These are phyloP conservation scores for Iphiclides podalirius DNA, from an alignment of 2,888 invertebrate species.

Conservation along the genomic window DNA sequence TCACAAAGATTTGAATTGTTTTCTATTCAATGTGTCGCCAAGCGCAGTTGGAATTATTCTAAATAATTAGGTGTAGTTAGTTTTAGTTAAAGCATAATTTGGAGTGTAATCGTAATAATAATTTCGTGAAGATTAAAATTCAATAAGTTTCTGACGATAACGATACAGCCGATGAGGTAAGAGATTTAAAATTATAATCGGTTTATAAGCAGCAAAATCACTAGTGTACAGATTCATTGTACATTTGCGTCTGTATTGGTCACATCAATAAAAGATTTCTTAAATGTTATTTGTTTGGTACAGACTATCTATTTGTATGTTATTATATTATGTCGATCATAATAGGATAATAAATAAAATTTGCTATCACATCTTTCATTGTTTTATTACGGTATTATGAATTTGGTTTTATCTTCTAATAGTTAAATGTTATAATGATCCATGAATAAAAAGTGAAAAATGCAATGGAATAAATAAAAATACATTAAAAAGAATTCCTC, in stretches of 20 bases:
- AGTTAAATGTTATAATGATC: no score
- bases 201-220: not conserved
- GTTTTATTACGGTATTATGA: conserved; percentile 41
- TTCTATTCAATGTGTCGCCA: not conserved
- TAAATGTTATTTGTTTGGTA: conserved; percentile 38
- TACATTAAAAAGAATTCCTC: no score
- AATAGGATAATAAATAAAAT: conserved; percentile 68
- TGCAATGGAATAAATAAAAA: no score
- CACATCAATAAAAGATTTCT: not conserved
- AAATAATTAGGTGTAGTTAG: conserved; percentile 24
- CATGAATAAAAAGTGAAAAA: no score
- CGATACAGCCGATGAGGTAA: no score
- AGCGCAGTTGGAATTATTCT: not conserved
- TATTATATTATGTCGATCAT: conserved; percentile 63
- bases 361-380: conserved; percentile 65
- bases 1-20: not conserved
- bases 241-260: conserved; percentile 1
- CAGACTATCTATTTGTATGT: conserved; percentile 42
- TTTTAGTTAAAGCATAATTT: conserved; percentile 29
- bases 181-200: no score
- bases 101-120: no score
- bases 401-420: no score
- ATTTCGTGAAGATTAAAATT: conserved; percentile 8
- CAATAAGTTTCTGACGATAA: conserved; percentile 11
- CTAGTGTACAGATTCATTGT: conserved; percentile 26